These are phyloP conservation scores for Hormaphis cornu DNA, from an alignment of 1,140 invertebrate species.

Conservation along the genomic window DNA sequence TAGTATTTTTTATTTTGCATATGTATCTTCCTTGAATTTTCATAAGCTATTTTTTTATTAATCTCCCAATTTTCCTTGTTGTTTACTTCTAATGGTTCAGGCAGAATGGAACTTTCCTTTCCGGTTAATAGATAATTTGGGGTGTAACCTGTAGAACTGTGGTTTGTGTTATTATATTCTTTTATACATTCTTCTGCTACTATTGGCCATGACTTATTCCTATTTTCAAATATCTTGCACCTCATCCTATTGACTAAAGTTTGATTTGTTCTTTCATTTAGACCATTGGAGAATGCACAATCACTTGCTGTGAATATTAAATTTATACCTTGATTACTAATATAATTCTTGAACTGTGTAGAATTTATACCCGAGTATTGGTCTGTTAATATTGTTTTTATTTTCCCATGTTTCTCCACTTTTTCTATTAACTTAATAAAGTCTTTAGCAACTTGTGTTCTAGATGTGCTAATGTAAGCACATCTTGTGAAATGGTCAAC, in stretches of 20 bases:
- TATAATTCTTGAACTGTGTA: neutral
- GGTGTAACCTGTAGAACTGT: neutral
- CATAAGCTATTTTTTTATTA: too few species aligned
- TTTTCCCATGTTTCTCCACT: neutral
- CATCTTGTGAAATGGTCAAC: neutral
- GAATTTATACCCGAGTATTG: too few species aligned
- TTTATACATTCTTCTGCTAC: neutral
- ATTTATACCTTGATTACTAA: neutral
- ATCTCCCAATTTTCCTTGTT: too few species aligned
- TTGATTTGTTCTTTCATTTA: neutral
- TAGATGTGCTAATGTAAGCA: neutral
- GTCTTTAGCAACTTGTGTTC: neutral
- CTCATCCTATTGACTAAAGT: neutral
- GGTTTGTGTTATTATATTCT: neutral
- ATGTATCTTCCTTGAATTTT: too few species aligned
- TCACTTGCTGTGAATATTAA: neutral
- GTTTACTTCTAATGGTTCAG: too few species aligned
- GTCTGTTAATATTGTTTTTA: neutral
- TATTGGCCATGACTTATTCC: neutral
- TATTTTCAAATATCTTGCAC: neutral
- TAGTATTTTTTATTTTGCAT: too few species aligned
- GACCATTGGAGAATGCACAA: neutral
- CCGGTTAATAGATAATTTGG: neutral
- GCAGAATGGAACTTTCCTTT: too few species aligned
- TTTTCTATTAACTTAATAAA: neutral